A percentile compares a stretch with the other conserved stretches of the same genome.
phyloP scores from a whole-genome alignment of 2,113 vertebrate species.

The Machaerirhynchus nigripectus region DNA sequence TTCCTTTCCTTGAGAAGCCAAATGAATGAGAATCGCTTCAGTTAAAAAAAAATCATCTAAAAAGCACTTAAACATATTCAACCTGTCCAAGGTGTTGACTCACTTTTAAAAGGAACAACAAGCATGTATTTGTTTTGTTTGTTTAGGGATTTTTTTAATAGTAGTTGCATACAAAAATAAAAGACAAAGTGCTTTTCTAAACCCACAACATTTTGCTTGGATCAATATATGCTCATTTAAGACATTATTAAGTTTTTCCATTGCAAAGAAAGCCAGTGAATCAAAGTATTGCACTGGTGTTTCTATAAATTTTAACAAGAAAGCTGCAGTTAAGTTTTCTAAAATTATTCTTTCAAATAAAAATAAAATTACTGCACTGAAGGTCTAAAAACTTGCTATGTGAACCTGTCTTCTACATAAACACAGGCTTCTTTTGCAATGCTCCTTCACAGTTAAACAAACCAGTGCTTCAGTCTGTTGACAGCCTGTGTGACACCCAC shows the following conservation, averaged over 20 bases:
- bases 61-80: not conserved
- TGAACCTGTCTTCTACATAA: not conserved
- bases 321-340: not conserved
- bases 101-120: not conserved
- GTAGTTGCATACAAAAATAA: not conserved
- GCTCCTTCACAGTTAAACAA: not conserved
- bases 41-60: not conserved
- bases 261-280: not conserved
- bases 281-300: not conserved
- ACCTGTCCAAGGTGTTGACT: not conserved
- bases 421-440: not conserved
- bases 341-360: not conserved
- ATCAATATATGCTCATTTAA: not conserved
- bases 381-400: not conserved
- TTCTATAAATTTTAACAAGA: not conserved
- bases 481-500: not conserved
- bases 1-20: not conserved
- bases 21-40: not conserved
- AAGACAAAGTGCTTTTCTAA: not conserved
- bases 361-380: not conserved
- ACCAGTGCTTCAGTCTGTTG: not conserved
- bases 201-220: not conserved
- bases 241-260: not conserved
- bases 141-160: not conserved
- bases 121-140: not conserved